phyloP scores from a whole-genome alignment of 1,140 invertebrate species.

The Propsilocerus akamusi region DNA sequence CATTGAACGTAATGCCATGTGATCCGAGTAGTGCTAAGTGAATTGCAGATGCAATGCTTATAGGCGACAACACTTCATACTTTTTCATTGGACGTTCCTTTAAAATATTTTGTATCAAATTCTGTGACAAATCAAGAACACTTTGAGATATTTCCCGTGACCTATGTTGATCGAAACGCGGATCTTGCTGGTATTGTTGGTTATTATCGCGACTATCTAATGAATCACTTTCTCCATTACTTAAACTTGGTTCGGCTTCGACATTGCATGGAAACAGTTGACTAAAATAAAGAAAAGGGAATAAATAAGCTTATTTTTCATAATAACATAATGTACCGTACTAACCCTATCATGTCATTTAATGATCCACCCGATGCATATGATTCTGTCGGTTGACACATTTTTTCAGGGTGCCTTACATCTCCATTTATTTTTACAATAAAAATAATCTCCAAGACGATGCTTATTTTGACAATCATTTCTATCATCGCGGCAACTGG shows the following conservation, averaged over 20 bases:
- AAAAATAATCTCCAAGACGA: no score
- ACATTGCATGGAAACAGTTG: not conserved
- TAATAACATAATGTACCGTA: no score
- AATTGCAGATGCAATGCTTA: not conserved
- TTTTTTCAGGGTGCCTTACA: no score
- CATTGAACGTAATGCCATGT: slow-evolving; percentile 26
- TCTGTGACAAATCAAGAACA: not conserved
- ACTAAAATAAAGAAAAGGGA: not conserved
- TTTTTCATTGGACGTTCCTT: not conserved
- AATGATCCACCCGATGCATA: no score
- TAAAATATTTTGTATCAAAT: not conserved
- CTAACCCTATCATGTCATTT: no score
- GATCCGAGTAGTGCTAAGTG: slow-evolving; percentile 35
- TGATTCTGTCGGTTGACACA: no score
- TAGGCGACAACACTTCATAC: not conserved
- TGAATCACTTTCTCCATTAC: not conserved
- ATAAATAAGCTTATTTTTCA: no score
- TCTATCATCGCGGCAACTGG: no score
- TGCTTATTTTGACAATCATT: no score
- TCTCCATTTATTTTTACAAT: no score
- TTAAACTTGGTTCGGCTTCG: not conserved
- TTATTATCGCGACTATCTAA: not conserved
- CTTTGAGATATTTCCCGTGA: not conserved
- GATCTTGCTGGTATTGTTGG: not conserved
- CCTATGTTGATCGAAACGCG: no score